Percentiles rank a stretch among this genome's conserved stretches.
phyloP scores from a whole-genome alignment of 2,888 invertebrate genomes.

The Thereva unica region DNA sequence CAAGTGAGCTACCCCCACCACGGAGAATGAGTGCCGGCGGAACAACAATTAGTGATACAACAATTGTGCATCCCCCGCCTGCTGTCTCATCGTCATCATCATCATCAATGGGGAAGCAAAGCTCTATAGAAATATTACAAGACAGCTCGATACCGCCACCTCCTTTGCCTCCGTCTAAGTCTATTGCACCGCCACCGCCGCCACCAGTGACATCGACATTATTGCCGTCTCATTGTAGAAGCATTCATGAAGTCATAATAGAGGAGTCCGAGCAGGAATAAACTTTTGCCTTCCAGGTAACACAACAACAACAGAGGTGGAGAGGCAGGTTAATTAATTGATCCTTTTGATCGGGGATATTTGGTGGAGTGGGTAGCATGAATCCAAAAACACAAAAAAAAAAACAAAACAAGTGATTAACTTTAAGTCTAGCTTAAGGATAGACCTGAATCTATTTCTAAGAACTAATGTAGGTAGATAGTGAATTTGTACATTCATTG shows the following conservation, averaged over 20 bases:
- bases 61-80: slow-evolving; percentile 5
- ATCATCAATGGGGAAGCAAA: not conserved
- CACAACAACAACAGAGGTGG: not conserved
- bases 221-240: slow-evolving; percentile 42
- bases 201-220: slow-evolving; percentile 21
- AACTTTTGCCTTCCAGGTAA: slow-evolving; percentile 27
- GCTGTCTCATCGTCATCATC: not conserved
- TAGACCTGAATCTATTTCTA: slow-evolving; percentile 21
- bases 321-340: not conserved
- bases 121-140: slow-evolving; percentile 35
- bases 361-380: slow-evolving; percentile 1
- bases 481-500: slow-evolving; percentile 40
- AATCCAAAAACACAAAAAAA: not conserved
- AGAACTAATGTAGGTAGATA: slow-evolving; percentile 34
- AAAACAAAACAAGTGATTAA: not conserved
- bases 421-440: slow-evolving; percentile 21
- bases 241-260: slow-evolving; percentile 48
- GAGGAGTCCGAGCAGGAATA: slow-evolving; percentile 48
- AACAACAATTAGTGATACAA: slow-evolving; percentile 16
- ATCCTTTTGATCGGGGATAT: not conserved
- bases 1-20: slow-evolving; percentile 25
- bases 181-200: slow-evolving; percentile 30
- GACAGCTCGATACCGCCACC: slow-evolving; percentile 30
- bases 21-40: not conserved
- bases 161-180: slow-evolving; percentile 32